A percentile compares a stretch with the other conserved stretches of the same genome.
These are phyloP conservation scores for Pterostichus madidus DNA, from an alignment of 2,888 invertebrate genomes.

Conservation along the genomic window DNA sequence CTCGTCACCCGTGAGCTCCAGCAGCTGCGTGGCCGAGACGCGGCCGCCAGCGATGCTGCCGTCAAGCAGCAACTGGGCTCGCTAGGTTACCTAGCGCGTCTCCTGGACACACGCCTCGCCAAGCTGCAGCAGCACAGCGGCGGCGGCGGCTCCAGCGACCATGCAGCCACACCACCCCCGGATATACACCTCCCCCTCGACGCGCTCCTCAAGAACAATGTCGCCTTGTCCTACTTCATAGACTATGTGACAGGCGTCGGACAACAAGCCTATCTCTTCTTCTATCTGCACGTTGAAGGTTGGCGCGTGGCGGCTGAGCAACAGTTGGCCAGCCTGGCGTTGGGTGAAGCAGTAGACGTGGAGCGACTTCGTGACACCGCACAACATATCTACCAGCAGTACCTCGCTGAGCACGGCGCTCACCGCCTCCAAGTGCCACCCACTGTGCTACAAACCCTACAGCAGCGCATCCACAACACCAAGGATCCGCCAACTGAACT, in stretches of 20 bases:
- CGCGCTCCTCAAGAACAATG: slow-evolving; percentile 87
- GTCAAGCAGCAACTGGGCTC: slow-evolving; percentile 93
- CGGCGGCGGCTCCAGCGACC: not conserved
- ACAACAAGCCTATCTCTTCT: slow-evolving; percentile 86
- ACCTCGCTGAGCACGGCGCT: not conserved
- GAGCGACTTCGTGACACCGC: not conserved
- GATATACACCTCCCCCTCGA: slow-evolving; percentile 80
- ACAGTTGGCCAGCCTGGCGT: slow-evolving; percentile 15
- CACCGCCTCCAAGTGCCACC: not conserved
- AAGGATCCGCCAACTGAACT: not conserved
- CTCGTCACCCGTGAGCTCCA: slow-evolving; percentile 90
- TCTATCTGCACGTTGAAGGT: slow-evolving; percentile 88
- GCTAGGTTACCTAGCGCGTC: slow-evolving; percentile 87
- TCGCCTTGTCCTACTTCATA: slow-evolving; percentile 87
- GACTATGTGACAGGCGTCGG: slow-evolving; percentile 86
- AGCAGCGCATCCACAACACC: not conserved
- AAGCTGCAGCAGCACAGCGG: slow-evolving; percentile 71
- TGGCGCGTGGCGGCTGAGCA: not conserved
- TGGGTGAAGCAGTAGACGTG: slow-evolving; percentile 24
- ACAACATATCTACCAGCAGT: not conserved
- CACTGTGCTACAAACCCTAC: not conserved
- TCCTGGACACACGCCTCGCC: slow-evolving; percentile 82
- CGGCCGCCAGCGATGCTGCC: slow-evolving; percentile 89
- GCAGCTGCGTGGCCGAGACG: slow-evolving; percentile 83
- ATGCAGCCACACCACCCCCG: not conserved